A percentile compares a stretch with the other conserved stretches of the same genome.
Conservation (phyloP, 2,113 vertebrate species). For the Macroglossus sobrinus region DNA sequence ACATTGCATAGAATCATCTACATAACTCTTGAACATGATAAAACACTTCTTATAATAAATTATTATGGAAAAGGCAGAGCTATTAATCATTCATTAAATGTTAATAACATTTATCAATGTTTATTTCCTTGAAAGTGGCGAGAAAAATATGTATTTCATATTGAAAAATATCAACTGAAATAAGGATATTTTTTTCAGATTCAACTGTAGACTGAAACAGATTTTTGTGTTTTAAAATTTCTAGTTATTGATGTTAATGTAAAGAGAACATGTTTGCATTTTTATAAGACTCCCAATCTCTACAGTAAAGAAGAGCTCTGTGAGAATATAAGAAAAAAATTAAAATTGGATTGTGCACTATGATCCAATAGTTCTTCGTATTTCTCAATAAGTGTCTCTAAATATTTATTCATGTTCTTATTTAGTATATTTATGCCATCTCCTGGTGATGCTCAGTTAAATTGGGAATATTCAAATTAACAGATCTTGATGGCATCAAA, state of each 20-base stretch:
- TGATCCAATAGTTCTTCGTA: conserved; percentile 26
- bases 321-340: not conserved
- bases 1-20: conserved; percentile 57
- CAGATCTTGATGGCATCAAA: not conserved
- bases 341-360: not conserved
- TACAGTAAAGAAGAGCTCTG: not conserved
- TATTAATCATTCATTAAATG: conserved; percentile 61
- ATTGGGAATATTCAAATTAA: conserved; percentile 32
- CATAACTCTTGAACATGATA: conserved; percentile 41
- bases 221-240: conserved; percentile 39
- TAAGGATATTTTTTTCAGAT: conserved; percentile 17
- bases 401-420: conserved; percentile 5
- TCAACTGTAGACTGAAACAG: not conserved
- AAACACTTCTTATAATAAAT: conserved; percentile 45
- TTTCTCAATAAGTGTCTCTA: not conserved
- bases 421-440: conserved; percentile 35
- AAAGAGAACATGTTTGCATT: conserved; percentile 33
- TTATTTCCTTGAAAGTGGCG: conserved; percentile 54
- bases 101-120: conserved; percentile 50
- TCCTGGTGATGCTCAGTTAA: conserved; percentile 6
- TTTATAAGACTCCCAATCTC: not conserved
- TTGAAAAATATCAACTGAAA: conserved; percentile 32
- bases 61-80: conserved; percentile 32
- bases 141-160: conserved; percentile 48
- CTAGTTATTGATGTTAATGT: not conserved